Conservation (phyloP, 2,888 invertebrate genomes). For the Nomada ruficornis region DNA sequence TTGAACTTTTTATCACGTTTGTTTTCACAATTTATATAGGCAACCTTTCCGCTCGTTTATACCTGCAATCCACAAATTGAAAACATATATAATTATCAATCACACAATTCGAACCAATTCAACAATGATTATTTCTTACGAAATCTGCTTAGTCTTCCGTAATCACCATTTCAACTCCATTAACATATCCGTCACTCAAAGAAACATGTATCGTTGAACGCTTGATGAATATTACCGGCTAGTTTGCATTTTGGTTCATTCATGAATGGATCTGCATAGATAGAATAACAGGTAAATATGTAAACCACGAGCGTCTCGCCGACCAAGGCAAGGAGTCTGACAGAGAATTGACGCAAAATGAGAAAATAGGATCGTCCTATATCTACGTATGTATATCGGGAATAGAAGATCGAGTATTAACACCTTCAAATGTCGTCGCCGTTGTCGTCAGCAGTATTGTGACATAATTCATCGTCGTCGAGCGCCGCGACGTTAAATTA, state of each 20-base stretch:
- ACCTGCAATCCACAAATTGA: too few species aligned
- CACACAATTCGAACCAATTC: not conserved
- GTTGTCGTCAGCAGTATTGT: slow-evolving; percentile 41
- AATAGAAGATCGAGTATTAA: slow-evolving; percentile 42
- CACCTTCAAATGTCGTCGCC: slow-evolving; percentile 21
- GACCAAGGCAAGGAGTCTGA: slow-evolving; percentile 17
- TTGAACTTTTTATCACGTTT: too few species aligned
- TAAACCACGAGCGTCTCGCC: slow-evolving; percentile 12
- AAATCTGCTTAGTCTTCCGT: too few species aligned
- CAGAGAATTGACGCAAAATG: slow-evolving; percentile 32
- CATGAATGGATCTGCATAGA: slow-evolving; percentile 28
- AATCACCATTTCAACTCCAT: not conserved
- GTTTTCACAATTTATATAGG: too few species aligned
- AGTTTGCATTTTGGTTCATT: slow-evolving; percentile 24
- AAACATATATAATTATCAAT: not conserved
- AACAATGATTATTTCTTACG: not conserved
- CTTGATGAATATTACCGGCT: slow-evolving; percentile 23
- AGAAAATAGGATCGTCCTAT: slow-evolving; percentile 1
- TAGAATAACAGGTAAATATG: slow-evolving; percentile 41
- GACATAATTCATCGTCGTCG: slow-evolving; percentile 60
- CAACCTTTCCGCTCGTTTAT: too few species aligned
- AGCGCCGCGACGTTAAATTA: slow-evolving; percentile 43
- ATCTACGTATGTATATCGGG: slow-evolving; percentile 24
- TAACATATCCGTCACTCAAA: not conserved
- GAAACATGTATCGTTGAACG: not conserved